These are phyloP conservation scores for Caenorhabditis parvicauda DNA, from an alignment of 2,888 invertebrate species.

Conservation along the genomic window DNA sequence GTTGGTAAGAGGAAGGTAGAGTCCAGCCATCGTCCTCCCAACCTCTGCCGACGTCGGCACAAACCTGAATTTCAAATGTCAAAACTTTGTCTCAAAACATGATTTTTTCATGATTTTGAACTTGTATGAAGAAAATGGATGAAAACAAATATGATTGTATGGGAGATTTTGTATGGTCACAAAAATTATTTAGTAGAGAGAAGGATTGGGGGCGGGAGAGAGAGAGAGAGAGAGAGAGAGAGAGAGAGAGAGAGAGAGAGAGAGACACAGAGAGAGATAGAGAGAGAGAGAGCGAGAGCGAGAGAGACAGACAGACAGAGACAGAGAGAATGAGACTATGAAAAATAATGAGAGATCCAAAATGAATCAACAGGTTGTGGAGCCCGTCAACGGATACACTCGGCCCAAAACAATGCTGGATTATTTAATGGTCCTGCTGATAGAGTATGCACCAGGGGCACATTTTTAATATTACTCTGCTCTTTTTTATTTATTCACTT, in stretches of 20 bases:
- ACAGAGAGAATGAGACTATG: too few species aligned
- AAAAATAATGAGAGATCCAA: too few species aligned
- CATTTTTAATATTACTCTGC: too few species aligned
- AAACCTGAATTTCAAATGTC: neutral
- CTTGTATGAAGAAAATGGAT: neutral
- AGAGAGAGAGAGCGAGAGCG: neutral
- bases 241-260: neutral
- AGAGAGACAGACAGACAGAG: slow-evolving; percentile 1
- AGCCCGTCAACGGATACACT: too few species aligned
- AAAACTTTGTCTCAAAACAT: too few species aligned
- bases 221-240: neutral
- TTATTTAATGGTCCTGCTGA: too few species aligned
- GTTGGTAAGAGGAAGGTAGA: slow-evolving; percentile 49
- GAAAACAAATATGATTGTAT: neutral
- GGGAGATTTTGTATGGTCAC: neutral
- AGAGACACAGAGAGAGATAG: neutral
- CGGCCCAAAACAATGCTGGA: too few species aligned
- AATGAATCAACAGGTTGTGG: too few species aligned
- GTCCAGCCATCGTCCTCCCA: slow-evolving; percentile 35
- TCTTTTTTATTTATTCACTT: too few species aligned
- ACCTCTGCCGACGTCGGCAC: neutral
- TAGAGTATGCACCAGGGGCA: too few species aligned
- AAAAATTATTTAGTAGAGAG: too few species aligned
- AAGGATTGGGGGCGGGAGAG: neutral
- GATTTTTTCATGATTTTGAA: too few species aligned